phyloP scores from a whole-genome alignment of 2,113 vertebrate genomes.

The Syngnathoides biaculeatus region DNA sequence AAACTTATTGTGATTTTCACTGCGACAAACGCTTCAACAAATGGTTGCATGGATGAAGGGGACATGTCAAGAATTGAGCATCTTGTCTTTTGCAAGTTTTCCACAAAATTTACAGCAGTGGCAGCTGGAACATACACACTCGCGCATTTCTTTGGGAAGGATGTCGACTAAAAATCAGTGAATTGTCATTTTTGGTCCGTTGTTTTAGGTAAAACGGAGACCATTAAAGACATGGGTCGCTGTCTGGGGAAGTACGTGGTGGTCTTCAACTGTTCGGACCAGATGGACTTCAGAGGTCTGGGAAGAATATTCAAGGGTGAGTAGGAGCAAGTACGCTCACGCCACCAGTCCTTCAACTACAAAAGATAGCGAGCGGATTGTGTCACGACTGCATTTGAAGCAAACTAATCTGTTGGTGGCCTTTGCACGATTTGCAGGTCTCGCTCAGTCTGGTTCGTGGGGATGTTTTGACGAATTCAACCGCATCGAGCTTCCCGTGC shows the following conservation, averaged over 20 bases:
- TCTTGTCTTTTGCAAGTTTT: too few species aligned
- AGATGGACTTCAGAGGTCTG: constrained; percentile 97
- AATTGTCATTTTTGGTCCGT: constrained; percentile 1
- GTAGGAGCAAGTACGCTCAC: background rate
- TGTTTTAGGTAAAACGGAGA: constrained; percentile 88
- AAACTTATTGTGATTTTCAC: background rate
- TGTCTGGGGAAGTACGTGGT: constrained; percentile 96
- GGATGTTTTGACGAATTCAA: constrained; percentile 99
- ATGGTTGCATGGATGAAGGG: background rate
- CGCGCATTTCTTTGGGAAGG: too few species aligned
- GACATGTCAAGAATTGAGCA: background rate
- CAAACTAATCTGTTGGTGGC: accelerated
- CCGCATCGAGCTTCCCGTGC: constrained; percentile 90
- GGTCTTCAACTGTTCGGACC: constrained; percentile 97
- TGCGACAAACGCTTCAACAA: too few species aligned
- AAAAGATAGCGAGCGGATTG: background rate
- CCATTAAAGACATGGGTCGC: constrained; percentile 93
- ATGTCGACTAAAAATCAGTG: background rate
- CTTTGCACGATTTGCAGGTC: constrained; percentile 72
- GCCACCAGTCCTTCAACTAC: background rate
- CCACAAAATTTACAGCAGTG: too few species aligned
- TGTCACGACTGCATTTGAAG: background rate
- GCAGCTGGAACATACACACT: too few species aligned
- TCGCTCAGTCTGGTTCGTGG: constrained; percentile 97
- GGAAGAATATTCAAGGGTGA: constrained; percentile 95